Base-by-base conservation (phyloP, 2,888 invertebrate species). In the Stegana nigrithorax region DNA sequence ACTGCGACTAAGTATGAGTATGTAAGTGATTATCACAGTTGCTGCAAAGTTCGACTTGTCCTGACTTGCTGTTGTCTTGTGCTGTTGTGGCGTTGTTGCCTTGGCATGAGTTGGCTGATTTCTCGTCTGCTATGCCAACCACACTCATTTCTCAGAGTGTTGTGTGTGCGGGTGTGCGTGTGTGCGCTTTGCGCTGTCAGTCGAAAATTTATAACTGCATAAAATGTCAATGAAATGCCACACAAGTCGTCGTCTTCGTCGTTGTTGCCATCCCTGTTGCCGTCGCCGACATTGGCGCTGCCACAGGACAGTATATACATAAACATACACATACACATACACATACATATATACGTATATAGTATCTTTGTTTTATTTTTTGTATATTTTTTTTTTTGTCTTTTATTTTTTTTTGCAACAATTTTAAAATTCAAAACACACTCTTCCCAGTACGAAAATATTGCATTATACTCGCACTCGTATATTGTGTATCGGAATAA, bases 211-310 rank as follows among this genome's bases (percentile, higher is more conserved):
- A 75, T 76, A 72, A 71, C 73, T 70, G 71, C 66, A 32, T 21
- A 36, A 55, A 55, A 55, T 74, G 74, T 78, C 78, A 75, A 72
- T 74, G 73, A 69, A 77, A 75, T 72, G 73, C 77, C 78, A 78
- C 77, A 72, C 77, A 75, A 66, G 68, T 68, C 66, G 76, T 19
- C 32, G 23, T 32, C 51, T 12, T 25, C 32, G 23, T 36, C 53
- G 39, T 10, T 17, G 39, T 39, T 14, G 39, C 10, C 29, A 10
- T 29, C 29, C 6, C 10, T 29, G 39, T 39, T 39, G 39, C 39
- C 1, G 4, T 14, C 6, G 17, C 14, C n/a, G 14, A 39, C 14
- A 39, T 39, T 39, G n/a, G 14, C 39, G n/a, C 17, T 39, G 39
- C 14, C 36, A 36, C 36, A 26, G 7, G 17, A 44, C 44, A 17